These are phyloP conservation scores for Leptopilina boulardi DNA, from an alignment of 1,140 invertebrate genomes.

Conservation along the genomic window DNA sequence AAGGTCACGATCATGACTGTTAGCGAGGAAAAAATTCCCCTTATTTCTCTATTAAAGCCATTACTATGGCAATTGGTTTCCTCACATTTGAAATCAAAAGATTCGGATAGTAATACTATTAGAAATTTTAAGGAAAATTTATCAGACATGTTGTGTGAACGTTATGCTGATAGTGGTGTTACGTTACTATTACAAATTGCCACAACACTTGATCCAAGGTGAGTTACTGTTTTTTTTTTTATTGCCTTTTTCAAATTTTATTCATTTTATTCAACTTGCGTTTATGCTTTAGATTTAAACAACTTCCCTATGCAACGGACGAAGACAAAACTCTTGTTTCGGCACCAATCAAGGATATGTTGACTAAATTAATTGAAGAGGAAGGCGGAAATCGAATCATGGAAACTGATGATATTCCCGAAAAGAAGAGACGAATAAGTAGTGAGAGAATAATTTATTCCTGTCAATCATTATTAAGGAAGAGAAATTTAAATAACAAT, in stretches of 20 bases:
- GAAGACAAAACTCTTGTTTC: constrained; percentile 72
- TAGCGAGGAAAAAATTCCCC: constrained; percentile 76
- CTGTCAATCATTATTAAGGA: not conserved
- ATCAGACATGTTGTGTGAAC: constrained; percentile 72
- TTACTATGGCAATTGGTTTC: constrained; percentile 76
- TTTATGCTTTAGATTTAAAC: constrained; percentile 72
- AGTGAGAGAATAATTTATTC: constrained; percentile 56
- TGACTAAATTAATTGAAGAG: constrained; percentile 69
- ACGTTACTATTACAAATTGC: constrained; percentile 74
- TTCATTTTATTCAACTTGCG: constrained; percentile 22
- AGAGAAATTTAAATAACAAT: constrained; percentile 21
- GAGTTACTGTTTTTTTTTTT: constrained; percentile 37
- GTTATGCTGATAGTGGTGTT: constrained; percentile 72
- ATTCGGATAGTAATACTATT: constrained; percentile 70
- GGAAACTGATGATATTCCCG: constrained; percentile 55
- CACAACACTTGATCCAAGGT: constrained; percentile 77
- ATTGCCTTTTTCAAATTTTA: not conserved
- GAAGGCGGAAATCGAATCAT: constrained; percentile 57
- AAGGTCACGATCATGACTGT: constrained; percentile 78
- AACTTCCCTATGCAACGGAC: constrained; percentile 74
- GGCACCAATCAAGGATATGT: constrained; percentile 72
- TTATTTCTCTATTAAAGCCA: constrained; percentile 77
- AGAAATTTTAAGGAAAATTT: constrained; percentile 72
- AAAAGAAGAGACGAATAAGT: constrained; percentile 71
- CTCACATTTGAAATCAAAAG: constrained; percentile 74